These are phyloP conservation scores for Heterodera schachtii DNA, from an alignment of 1,140 invertebrate species.

Conservation along the genomic window DNA sequence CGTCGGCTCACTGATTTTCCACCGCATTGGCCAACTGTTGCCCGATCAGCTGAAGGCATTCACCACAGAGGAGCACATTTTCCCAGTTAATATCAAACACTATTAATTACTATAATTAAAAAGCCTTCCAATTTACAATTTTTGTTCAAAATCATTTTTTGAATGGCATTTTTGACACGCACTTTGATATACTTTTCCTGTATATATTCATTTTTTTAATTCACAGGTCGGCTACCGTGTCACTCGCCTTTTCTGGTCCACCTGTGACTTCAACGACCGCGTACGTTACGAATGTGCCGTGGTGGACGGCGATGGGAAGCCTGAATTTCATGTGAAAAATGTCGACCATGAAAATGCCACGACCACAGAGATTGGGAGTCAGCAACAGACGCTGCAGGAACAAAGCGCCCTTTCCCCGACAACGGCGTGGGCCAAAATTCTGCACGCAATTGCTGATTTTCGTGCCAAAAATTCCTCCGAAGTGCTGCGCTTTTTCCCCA, in stretches of 20 bases:
- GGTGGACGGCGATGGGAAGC: constrained; percentile 47
- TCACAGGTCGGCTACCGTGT: constrained; percentile 65
- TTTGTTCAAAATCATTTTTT: no score
- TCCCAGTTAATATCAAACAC: constrained; percentile 75
- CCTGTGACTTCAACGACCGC: constrained; percentile 31
- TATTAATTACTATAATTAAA: constrained; percentile 24
- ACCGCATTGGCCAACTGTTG: constrained; percentile 91
- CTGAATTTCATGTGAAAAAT: constrained; percentile 50
- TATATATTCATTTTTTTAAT: background rate
- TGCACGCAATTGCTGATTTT: constrained; percentile 76
- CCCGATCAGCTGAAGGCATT: constrained; percentile 93
- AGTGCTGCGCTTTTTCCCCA: constrained; percentile 84
- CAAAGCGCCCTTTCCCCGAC: constrained; percentile 34
- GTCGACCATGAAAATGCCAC: background rate
- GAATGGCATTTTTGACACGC: no score
- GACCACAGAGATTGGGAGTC: no score
- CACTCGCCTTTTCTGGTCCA: constrained; percentile 61
- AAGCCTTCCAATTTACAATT: no score
- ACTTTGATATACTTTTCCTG: no score
- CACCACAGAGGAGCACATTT: constrained; percentile 90
- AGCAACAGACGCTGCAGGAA: background rate
- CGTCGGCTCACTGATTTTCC: constrained; percentile 86
- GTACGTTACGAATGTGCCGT: constrained; percentile 58
- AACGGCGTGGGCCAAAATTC: constrained; percentile 72
- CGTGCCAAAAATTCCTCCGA: constrained; percentile 76